phyloP scores from a whole-genome alignment of 2,797 vertebrate species.

The Mastacembelus armatus region DNA sequence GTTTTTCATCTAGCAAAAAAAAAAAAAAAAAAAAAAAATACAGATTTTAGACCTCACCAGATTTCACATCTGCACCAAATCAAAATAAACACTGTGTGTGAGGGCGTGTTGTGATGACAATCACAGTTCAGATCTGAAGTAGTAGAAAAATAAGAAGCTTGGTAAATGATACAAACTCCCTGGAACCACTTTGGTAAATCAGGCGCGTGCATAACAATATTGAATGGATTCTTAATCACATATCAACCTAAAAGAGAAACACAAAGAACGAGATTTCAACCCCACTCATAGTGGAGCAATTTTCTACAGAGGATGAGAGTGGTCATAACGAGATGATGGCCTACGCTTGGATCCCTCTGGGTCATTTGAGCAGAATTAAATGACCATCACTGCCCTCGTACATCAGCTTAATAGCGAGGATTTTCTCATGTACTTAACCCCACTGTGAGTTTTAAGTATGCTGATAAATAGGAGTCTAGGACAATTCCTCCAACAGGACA shows the following conservation, averaged over 20 bases:
- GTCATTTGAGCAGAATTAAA: constrained; percentile 70
- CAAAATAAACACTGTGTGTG: constrained; percentile 25
- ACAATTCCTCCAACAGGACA: constrained; percentile 28
- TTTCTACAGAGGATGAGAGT: constrained; percentile 35
- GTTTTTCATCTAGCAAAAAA: constrained; percentile 55
- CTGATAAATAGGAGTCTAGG: constrained; percentile 49
- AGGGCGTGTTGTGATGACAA: constrained; percentile 10
- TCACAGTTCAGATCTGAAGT: not conserved
- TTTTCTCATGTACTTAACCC: constrained; percentile 57
- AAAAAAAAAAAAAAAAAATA: too few species aligned
- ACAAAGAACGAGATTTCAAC: constrained; percentile 18
- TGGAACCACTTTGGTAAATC: constrained; percentile 8
- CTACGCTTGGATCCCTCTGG: constrained; percentile 50
- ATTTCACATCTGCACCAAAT: constrained; percentile 27
- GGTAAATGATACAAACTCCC: not conserved
- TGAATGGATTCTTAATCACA: constrained; percentile 10
- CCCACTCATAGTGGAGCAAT: constrained; percentile 8
- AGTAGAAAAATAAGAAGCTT: not conserved
- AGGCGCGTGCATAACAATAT: not conserved
- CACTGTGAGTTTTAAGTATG: constrained; percentile 56
- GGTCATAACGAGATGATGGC: constrained; percentile 61
- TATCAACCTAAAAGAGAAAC: not conserved
- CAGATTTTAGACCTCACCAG: constrained; percentile 38
- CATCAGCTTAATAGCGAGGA: constrained; percentile 64
- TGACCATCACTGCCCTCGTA: constrained; percentile 57